Evolutionary conservation across 2,113 vertebrate genomes (phyloP).

Genomic region (Hydrochoerus hydrochaeris): DNA sequence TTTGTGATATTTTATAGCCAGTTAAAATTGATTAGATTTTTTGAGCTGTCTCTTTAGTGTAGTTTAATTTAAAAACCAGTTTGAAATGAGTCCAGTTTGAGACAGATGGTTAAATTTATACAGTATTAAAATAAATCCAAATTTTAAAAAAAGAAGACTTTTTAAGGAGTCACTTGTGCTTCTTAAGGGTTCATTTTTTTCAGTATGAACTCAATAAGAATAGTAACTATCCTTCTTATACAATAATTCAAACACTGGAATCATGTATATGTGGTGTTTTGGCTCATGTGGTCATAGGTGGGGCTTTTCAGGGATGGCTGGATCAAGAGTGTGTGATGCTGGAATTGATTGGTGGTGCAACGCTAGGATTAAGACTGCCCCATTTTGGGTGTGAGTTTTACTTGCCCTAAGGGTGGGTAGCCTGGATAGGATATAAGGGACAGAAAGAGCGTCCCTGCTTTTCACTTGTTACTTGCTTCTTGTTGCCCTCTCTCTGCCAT

Average conservation of each 20-base stretch:
- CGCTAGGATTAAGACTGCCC: background rate
- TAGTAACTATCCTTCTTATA: background rate
- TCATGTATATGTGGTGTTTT: background rate
- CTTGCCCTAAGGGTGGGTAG: background rate
- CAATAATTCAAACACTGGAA: background rate
- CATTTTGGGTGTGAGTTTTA: background rate
- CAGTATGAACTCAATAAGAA: conserved; percentile 4
- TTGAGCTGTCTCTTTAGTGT: conserved; percentile 67
- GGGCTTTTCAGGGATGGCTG: background rate
- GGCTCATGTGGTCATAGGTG: background rate
- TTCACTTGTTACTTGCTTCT: background rate
- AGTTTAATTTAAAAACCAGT: conserved; percentile 69
- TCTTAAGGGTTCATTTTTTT: conserved; percentile 48
- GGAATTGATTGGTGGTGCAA: background rate
- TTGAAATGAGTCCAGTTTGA: conserved; percentile 63
- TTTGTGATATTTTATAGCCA: conserved; percentile 67
- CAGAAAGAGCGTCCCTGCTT: background rate
- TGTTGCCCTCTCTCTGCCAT: background rate
- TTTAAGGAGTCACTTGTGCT: conserved; percentile 10
- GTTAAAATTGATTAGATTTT: conserved; percentile 72
- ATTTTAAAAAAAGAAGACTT: conserved; percentile 56
- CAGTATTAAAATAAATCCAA: conserved; percentile 54
- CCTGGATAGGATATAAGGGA: background rate
- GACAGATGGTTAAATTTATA: conserved; percentile 64
- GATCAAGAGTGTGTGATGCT: background rate